phyloP scores from a whole-genome alignment of 2,888 invertebrate species.

The Trichogramma dendrolimi region DNA sequence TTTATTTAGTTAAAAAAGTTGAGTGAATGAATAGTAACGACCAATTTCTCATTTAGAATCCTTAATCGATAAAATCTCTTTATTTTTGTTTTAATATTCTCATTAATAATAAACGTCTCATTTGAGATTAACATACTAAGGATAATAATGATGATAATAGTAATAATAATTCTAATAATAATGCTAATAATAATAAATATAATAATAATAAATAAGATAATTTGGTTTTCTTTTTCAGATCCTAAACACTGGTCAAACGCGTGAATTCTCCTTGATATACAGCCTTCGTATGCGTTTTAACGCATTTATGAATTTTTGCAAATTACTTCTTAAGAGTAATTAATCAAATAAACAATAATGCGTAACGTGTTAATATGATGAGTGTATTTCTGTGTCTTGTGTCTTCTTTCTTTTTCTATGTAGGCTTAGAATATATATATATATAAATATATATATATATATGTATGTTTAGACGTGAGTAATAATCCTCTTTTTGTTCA shows the following conservation, averaged over 20 bases:
- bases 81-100: constrained; percentile 2
- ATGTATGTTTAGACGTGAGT: constrained; percentile 5
- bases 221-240: constrained; percentile 30
- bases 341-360: too few relatives aligned
- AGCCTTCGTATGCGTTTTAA: constrained; percentile 24
- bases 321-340: neutral
- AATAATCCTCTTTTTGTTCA: constrained; percentile 19
- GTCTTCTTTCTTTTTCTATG: constrained; percentile 17
- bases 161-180: too few relatives aligned
- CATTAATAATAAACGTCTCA: constrained; percentile 22
- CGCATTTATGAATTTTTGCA: constrained; percentile 24
- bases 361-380: too few relatives aligned
- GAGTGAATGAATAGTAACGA: constrained; percentile 24
- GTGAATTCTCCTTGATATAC: constrained; percentile 10
- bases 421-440: constrained; percentile 27
- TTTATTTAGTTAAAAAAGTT: constrained; percentile 14
- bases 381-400: constrained; percentile 21
- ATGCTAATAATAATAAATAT: too few relatives aligned
- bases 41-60: constrained; percentile 3
- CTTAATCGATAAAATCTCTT: constrained; percentile 9
- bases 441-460: constrained; percentile 22
- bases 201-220: constrained; percentile 25
- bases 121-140: too few relatives aligned
- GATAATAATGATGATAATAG: too few relatives aligned
- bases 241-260: constrained; percentile 33